phyloP scores from a whole-genome alignment of 2,888 invertebrate species.

The Vesta saturnalis region DNA sequence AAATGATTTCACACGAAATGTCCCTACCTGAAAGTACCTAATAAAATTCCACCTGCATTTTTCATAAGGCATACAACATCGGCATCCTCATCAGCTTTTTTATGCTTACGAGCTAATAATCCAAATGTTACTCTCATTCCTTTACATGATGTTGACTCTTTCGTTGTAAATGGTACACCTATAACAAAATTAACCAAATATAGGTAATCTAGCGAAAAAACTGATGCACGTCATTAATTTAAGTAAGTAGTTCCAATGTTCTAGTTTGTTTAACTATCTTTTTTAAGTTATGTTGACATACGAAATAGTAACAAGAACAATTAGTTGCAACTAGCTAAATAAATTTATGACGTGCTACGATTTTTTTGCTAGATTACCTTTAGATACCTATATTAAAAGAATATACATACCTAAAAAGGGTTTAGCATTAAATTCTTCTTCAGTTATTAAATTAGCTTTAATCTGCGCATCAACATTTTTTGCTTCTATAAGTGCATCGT shows the following conservation, averaged over 20 bases:
- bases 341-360: no score
- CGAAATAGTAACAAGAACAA: no score
- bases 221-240: no score
- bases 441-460: constrained; percentile 66
- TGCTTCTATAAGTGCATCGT: constrained; percentile 82
- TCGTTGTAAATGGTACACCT: constrained; percentile 93
- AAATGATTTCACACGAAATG: not conserved
- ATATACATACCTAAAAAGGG: constrained; percentile 75
- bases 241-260: no score
- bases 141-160: constrained; percentile 84
- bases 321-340: no score
- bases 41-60: constrained; percentile 84
- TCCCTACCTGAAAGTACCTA: not conserved
- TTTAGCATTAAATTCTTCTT: constrained; percentile 72
- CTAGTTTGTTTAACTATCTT: no score
- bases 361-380: no score
- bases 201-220: no score
- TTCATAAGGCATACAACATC: constrained; percentile 77
- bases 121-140: constrained; percentile 80
- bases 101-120: constrained; percentile 68
- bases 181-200: no score
- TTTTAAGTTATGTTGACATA: no score
- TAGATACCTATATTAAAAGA: not conserved
- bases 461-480: constrained; percentile 76
- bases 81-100: constrained; percentile 78